Conservation (phyloP, 2,797 vertebrate genomes). For the Sitta carolinensis region DNA sequence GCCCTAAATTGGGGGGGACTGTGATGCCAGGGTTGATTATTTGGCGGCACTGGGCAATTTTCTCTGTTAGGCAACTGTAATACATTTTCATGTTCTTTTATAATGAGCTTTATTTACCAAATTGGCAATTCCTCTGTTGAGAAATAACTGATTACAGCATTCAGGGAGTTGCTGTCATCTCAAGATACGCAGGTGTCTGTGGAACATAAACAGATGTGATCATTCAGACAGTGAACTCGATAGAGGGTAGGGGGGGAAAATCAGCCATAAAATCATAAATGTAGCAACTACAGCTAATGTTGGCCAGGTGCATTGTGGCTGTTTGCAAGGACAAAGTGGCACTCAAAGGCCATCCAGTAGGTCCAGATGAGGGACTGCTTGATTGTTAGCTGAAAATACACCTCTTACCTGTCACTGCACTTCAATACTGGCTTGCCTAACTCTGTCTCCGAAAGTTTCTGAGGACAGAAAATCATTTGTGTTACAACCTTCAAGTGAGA, state of each 20-base stretch:
- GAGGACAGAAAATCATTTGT: not conserved
- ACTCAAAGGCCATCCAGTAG: not conserved
- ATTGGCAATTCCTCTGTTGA: conserved; percentile 75
- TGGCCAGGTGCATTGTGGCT: not conserved
- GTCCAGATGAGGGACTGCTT: not conserved
- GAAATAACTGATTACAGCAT: conserved; percentile 74
- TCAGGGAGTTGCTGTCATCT: conserved; percentile 71
- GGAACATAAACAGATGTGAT: conserved; percentile 73
- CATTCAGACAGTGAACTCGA: conserved; percentile 52
- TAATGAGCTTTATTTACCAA: conserved; percentile 77
- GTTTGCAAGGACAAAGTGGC: conserved; percentile 27
- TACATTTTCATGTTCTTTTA: conserved; percentile 67
- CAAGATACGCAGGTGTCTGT: conserved; percentile 71
- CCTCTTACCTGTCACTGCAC: not conserved
- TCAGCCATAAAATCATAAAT: conserved; percentile 43
- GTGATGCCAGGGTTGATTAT: conserved; percentile 49
- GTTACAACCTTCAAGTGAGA: not conserved
- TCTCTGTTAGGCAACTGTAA: conserved; percentile 64
- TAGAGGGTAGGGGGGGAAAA: not conserved
- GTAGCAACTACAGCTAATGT: conserved; percentile 6
- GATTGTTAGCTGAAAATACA: not conserved
- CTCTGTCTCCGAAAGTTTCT: not conserved
- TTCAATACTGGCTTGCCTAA: not conserved
- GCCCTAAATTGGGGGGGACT: not conserved
- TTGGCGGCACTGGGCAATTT: conserved; percentile 51